These are phyloP conservation scores for Glaucomys volans DNA, from an alignment of 2,113 vertebrate genomes.

Conservation along the genomic window DNA sequence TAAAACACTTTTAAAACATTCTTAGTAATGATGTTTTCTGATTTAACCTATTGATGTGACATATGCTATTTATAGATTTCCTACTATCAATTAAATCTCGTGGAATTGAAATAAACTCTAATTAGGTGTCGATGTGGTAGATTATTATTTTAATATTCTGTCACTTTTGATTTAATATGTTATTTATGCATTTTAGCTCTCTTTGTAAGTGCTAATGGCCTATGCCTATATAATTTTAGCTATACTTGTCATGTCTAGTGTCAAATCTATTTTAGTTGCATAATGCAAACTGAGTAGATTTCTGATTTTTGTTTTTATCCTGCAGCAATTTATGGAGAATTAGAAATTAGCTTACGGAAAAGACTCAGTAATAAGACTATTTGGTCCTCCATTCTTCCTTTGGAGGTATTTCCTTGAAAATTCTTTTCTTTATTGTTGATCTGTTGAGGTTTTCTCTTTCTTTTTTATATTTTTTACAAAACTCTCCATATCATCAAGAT, in stretches of 20 bases:
- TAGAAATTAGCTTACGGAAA: constrained; percentile 32
- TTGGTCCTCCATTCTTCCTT: background rate
- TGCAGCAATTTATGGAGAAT: background rate
- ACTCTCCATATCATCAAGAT: background rate
- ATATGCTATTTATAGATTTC: constrained; percentile 25
- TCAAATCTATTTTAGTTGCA: background rate
- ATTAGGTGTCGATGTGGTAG: constrained; percentile 25
- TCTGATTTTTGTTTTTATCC: background rate
- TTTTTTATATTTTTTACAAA: constrained; percentile 13
- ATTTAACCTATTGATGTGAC: background rate
- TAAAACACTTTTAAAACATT: constrained; percentile 29
- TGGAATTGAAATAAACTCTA: background rate
- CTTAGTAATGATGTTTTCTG: background rate
- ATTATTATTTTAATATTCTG: constrained; percentile 34
- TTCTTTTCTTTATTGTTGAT: constrained; percentile 4
- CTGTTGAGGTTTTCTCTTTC: background rate
- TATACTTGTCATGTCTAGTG: background rate
- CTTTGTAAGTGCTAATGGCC: constrained; percentile 3
- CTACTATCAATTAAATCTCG: constrained; percentile 1
- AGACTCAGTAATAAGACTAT: background rate
- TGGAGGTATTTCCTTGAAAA: background rate
- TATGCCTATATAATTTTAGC: constrained; percentile 36
- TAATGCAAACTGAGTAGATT: background rate
- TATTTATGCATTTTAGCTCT: constrained; percentile 23
- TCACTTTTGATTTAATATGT: background rate